These are phyloP conservation scores for Parus major DNA, from an alignment of 2,113 vertebrate genomes.

Conservation along the genomic window DNA sequence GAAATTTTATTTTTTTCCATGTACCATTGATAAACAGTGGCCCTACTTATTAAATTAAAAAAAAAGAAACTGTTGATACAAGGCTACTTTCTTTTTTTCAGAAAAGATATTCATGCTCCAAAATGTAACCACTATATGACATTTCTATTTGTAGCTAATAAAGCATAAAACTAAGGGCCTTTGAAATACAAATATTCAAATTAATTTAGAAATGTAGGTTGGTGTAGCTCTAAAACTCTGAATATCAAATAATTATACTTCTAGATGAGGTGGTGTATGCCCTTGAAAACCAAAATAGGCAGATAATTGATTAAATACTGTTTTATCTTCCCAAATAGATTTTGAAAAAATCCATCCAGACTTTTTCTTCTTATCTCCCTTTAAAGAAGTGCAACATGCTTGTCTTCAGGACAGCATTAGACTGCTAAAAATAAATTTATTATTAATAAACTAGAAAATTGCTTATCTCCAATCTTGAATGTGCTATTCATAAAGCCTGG, in stretches of 20 bases:
- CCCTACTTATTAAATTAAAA: neutral
- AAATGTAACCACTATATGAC: neutral
- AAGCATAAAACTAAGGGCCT: neutral
- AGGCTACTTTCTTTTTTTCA: neutral
- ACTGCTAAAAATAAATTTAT: conserved; percentile 36
- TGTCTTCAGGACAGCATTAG: neutral
- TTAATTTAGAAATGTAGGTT: neutral
- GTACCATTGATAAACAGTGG: neutral
- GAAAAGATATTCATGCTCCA: neutral
- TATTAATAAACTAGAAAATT: conserved; percentile 28
- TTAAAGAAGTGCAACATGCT: neutral
- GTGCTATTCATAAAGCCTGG: neutral
- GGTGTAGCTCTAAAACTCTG: neutral
- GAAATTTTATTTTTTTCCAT: neutral
- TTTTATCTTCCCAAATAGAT: conserved; percentile 18
- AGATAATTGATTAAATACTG: conserved; percentile 5
- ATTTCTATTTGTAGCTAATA: neutral
- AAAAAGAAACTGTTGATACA: neutral
- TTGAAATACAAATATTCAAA: conserved; percentile 13
- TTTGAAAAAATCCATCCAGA: neutral
- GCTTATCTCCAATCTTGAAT: neutral
- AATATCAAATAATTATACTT: conserved; percentile 1
- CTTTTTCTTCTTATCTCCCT: neutral
- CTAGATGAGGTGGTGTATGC: neutral
- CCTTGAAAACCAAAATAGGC: conserved; percentile 20